A percentile compares a stretch with the other conserved stretches of the same genome.
These are phyloP conservation scores for Pollenia griseotomentosa DNA, from an alignment of 2,888 invertebrate species.

Conservation along the genomic window DNA sequence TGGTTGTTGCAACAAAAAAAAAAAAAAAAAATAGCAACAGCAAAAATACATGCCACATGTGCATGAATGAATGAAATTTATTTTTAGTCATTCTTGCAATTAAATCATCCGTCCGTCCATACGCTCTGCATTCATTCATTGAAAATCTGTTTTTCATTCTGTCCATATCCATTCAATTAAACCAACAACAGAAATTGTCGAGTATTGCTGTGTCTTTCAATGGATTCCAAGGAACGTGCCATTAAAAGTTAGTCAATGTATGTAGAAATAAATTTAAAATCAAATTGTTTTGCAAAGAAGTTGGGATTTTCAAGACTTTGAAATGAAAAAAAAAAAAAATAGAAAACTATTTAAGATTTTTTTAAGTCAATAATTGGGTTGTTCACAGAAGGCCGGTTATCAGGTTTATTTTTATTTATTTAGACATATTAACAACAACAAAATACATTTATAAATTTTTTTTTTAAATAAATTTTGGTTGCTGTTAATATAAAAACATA, in stretches of 20 bases:
- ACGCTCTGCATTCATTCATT: slow-evolving; percentile 23
- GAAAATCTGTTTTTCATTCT: slow-evolving; percentile 13
- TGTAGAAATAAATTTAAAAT: neutral
- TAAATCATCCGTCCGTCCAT: slow-evolving; percentile 34
- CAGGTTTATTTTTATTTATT: too few species aligned
- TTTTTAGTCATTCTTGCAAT: slow-evolving; percentile 58
- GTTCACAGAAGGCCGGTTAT: too few species aligned
- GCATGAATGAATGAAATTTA: slow-evolving; percentile 58
- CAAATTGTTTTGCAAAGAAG: neutral
- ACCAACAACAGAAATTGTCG: slow-evolving; percentile 19
- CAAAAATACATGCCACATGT: slow-evolving; percentile 28
- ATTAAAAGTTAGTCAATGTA: slow-evolving; percentile 7
- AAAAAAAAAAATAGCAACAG: neutral
- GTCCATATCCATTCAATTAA: neutral
- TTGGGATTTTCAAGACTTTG: too few species aligned
- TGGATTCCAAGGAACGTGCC: neutral
- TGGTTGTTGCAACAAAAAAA: neutral
- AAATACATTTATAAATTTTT: too few species aligned
- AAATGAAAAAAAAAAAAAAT: too few species aligned
- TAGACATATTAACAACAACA: too few species aligned
- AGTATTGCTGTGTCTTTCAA: slow-evolving; percentile 20
- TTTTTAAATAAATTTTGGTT: too few species aligned
- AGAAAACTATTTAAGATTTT: too few species aligned
- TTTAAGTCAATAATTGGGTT: too few species aligned
- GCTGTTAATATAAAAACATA: too few species aligned